A percentile compares a stretch with the other conserved stretches of the same genome.
phyloP scores from a whole-genome alignment of 2,888 invertebrate species.

The Clanis bilineata region DNA sequence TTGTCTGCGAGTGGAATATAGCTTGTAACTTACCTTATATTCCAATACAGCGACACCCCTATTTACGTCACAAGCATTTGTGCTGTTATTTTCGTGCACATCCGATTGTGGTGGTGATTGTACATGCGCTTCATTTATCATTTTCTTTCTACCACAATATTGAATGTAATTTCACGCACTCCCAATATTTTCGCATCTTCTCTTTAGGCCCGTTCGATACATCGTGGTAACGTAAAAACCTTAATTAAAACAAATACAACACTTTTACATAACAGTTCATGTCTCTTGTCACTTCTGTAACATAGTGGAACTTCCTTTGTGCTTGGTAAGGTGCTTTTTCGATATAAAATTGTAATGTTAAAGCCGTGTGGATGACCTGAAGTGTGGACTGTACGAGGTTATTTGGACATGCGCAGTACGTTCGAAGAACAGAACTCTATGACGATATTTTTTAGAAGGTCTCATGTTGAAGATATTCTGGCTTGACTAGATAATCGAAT shows the following conservation, averaged over 20 bases:
- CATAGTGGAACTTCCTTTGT: conserved; percentile 27
- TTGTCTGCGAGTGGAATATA: too few species aligned
- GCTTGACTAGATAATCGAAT: neutral
- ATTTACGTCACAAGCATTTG: conserved; percentile 59
- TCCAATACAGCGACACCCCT: conserved; percentile 62
- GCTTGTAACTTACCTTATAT: conserved; percentile 64
- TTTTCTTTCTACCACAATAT: conserved; percentile 62
- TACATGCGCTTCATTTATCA: conserved; percentile 78
- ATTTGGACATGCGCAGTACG: conserved; percentile 74
- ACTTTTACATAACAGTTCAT: conserved; percentile 14
- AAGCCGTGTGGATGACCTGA: conserved; percentile 60
- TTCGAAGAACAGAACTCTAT: conserved; percentile 18
- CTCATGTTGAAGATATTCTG: neutral
- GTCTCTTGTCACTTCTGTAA: neutral
- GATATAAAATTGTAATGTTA: conserved; percentile 48
- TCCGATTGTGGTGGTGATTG: conserved; percentile 68
- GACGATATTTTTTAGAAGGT: neutral
- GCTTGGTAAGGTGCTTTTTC: conserved; percentile 41
- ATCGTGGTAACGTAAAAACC: neutral
- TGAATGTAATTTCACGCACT: conserved; percentile 49
- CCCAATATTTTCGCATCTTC: conserved; percentile 31
- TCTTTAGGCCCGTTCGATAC: conserved; percentile 18
- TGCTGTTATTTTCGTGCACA: conserved; percentile 54
- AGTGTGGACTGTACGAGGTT: conserved; percentile 77
- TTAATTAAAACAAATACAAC: neutral